These are phyloP conservation scores for Nyctibius bracteatus DNA, from an alignment of 2,113 vertebrate genomes.

Conservation along the genomic window DNA sequence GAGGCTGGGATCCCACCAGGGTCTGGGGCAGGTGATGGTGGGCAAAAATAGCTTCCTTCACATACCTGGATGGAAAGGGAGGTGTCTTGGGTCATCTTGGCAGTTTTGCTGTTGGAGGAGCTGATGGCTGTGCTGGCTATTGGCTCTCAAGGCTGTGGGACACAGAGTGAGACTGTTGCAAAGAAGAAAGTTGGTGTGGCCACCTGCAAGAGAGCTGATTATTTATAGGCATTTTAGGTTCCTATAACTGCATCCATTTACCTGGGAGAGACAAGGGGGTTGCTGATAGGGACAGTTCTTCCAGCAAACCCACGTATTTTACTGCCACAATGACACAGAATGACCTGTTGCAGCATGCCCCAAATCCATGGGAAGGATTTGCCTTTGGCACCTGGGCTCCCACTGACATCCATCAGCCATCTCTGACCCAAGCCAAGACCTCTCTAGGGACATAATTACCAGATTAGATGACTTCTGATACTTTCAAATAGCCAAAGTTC, in stretches of 20 bases:
- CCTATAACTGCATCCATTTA: not conserved
- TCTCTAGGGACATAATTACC: not conserved
- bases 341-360: not conserved
- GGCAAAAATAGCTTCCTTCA: not conserved
- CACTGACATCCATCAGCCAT: not conserved
- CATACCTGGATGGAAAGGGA: not conserved
- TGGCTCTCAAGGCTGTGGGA: not conserved
- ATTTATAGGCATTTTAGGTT: not conserved
- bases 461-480: not conserved
- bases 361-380: not conserved
- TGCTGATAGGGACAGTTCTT: not conserved
- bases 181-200: not conserved
- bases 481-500: not conserved
- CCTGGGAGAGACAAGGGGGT: not conserved
- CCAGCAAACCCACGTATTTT: not conserved
- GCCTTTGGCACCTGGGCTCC: not conserved
- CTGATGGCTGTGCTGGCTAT: not conserved
- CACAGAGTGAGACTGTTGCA: accelerated
- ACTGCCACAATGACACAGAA: not conserved
- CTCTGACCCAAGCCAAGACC: not conserved
- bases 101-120: not conserved
- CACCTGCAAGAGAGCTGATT: not conserved
- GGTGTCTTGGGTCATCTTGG: no score
- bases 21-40: not conserved
- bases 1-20: not conserved